These are phyloP conservation scores for Nemotelus pantherinus DNA, from an alignment of 2,888 invertebrate genomes.

Conservation along the genomic window DNA sequence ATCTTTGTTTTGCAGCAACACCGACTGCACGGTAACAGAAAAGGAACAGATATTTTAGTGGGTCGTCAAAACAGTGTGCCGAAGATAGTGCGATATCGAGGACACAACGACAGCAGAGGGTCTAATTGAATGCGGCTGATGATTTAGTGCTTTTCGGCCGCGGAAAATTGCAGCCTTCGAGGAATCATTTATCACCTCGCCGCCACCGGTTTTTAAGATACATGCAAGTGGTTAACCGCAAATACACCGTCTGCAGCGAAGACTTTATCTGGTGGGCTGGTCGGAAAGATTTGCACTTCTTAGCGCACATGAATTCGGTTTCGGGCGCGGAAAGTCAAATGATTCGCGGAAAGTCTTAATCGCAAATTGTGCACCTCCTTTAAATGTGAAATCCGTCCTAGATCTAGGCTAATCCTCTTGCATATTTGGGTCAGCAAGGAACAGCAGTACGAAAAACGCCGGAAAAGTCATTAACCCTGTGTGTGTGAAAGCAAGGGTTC, in stretches of 20 bases:
- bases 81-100: too few species aligned
- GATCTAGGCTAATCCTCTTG: constrained; percentile 17
- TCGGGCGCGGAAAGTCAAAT: too few species aligned
- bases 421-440: neutral
- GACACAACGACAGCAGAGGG: too few species aligned
- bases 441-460: neutral
- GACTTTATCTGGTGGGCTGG: neutral
- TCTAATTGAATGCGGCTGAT: too few species aligned
- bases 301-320: neutral
- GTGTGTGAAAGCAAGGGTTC: neutral
- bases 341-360: too few species aligned
- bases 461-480: constrained; percentile 22
- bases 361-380: too few species aligned
- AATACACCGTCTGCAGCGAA: neutral
- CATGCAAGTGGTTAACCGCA: constrained; percentile 14
- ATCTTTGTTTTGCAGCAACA: too few species aligned
- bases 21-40: too few species aligned
- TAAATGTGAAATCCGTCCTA: neutral
- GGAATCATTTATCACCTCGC: neutral
- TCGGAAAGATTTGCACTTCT: neutral
- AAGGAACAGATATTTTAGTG: too few species aligned
- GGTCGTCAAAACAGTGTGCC: too few species aligned
- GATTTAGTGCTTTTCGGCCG: too few species aligned
- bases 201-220: constrained; percentile 6
- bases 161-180: too few species aligned